Evolutionary conservation across 2,888 invertebrate species (phyloP), one percentile per base, ranked within the genome.

Genomic region (Eristalis intricaria): DNA sequence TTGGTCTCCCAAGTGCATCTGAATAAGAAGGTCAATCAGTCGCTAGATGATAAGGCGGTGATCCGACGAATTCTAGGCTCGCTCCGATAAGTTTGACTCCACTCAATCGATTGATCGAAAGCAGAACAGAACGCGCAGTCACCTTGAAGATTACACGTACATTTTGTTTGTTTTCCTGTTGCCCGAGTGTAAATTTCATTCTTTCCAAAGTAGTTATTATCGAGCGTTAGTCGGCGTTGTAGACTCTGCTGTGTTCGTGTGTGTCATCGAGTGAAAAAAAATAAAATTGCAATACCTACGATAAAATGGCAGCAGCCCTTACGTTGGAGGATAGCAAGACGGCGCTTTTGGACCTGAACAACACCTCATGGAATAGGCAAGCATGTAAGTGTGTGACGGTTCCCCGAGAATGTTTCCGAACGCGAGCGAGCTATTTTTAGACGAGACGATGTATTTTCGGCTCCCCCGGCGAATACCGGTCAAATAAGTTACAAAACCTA

Each of bases 321-420:
- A 84, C 84, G 43, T 80, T 87, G 50, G 87, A 87, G 63, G 87
- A 84, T 80, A 84, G 84, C 69, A 84, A 79, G 64, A 84, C 74
- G 66, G 79, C 79, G 50, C 29, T 87, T 23, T 65, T 76, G 19
- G 84, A 84, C 50, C 76, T 87, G 2, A 84, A 73, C 66, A 73
- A 87, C 56, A 87, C 87, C 87, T 22, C 84, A 26, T 87, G 87
- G 87, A 84, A 87, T 29, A 84, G 66, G 29, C 79, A 84, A 80
- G 87, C 79, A 71, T 43, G 87, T 87, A 65, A 87, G 87, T 87
- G 32, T 40, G 38, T 35, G n/a, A 32, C 26, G 40, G 38, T 64
- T 19, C 32, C 78, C 64, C 56, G 29, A 50, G 56, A 60, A 32
- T 29, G 13, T 73, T 13, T 38, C 56, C 15, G 2, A 32, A 26